Evolutionary conservation across 2,888 invertebrate genomes (phyloP), one percentile per base, ranked within the genome.

Genomic region (Prostheceraeus crozeri): DNA sequence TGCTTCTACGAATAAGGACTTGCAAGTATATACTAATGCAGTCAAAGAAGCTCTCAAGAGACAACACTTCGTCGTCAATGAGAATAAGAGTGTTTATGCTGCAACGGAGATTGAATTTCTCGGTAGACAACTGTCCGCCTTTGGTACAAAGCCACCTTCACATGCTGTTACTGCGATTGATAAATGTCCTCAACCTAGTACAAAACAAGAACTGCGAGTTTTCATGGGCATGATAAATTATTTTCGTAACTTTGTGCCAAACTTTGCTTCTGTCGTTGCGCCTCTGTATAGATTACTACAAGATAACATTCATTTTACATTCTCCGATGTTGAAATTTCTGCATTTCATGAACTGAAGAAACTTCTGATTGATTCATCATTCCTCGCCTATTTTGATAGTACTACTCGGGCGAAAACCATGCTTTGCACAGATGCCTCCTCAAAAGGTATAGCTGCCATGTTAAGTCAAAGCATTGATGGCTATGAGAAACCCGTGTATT

Each of bases 61-160:
- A 21, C 48, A 48, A 25, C 25, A 48, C 23, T 19, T 48, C 10
- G 4, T 25, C 23, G 27, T 19, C 6, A 48, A 48, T 4, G 19
- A 48, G 6, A 48, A 48, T 25, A 48, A 48, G 23, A 48, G 48
- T 48, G n/a, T 48, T 28, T 48, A 48, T 48, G 23, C 25, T 48
- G 48, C 19, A 23, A 23, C 23, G 27, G 48, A 48, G 21, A 48
- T 48, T 48, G 14, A 48, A 19, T 48, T 48, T 48, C n/a, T 21
- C 23, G 48, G 23, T 48, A 23, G 48, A 48, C 48, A 21, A n/a
- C n/a, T n/a, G n/a, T n/a, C n/a, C n/a, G n/a, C n/a, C n/a, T n/a
- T n/a, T n/a, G n/a, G n/a, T n/a, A n/a, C n/a, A n/a, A n/a, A n/a
- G n/a, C n/a, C n/a, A n/a, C n/a, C n/a, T n/a, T n/a, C n/a, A n/a